Base-by-base conservation (phyloP, 2,797 vertebrate genomes). In the Lophius americanus region DNA sequence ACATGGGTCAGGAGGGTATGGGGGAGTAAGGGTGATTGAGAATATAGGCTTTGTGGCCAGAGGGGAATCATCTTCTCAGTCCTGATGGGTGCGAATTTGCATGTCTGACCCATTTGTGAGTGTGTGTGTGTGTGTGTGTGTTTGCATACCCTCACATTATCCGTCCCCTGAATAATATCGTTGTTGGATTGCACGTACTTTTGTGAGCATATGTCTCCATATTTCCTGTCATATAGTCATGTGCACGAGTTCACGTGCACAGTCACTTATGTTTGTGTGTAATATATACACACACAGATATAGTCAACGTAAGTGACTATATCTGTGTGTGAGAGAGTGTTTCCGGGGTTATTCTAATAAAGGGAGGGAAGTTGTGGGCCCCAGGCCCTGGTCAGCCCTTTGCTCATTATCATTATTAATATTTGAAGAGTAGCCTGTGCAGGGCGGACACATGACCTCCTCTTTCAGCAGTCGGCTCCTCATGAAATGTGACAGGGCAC, bases 401-500 rank as follows among this genome's bases (percentile, higher is more conserved):
- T 82, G 81, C 85, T 91, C 87, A 88, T 93, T 91, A 91, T 81
- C 85, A 89, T 91, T 90, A 92, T 91, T 90, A 92, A 92, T 93
- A 92, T 93, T 92, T 92, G 86, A 92, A 83, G 79, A 85, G 86
- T 82, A 88, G 79, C 72, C 85, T 77, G 71, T 76, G 78, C 76
- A 74, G 83, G 71, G 82, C 60, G 77, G 85, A 80, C 81, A 81
- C 81, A 88, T 88, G 88, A 73, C 61, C 85, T 78, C 70, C 43
- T 77, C 77, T 86, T 74, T 86, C 86, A 78, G 76, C 81, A 60
- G 69, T 64, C 60, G 53, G 65, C 68, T 59, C 62, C 83, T 87
- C 88, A 90, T 91, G 82, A 84, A 82, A 89, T 89, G 81, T 91
- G 90, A 93, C 91, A 90, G 73, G 79, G 35, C 82, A 76, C 67